Evolutionary conservation across 2,888 invertebrate genomes (phyloP), one percentile per base, ranked within the genome.

Genomic region (Zygogramma bicolorata): DNA sequence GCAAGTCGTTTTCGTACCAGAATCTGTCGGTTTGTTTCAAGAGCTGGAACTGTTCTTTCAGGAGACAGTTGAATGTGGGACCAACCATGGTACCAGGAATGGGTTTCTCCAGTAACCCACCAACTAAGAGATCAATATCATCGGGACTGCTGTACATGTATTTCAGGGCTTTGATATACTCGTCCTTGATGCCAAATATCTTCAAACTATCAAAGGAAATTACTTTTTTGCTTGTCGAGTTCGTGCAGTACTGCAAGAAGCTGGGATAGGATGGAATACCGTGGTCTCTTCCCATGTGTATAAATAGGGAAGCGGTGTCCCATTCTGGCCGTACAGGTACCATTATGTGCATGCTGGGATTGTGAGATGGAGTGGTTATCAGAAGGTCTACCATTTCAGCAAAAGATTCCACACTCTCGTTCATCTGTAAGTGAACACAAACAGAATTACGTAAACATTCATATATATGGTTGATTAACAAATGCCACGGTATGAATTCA

Each of bases 1-100:
- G 97, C 58, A 97, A 89, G 83, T 97, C 97, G 84, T 97, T 97
- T 86, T 98, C 97, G 83, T 97, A 97, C 97, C 97, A 98, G 85
- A 97, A 97, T 75, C 97, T 89, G 88, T 98, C 98, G 66, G 96
- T 95, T 81, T 93, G 93, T 81, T 96, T 92, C 5, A 96, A 88
- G 76, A 93, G 92, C 42, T 92, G 91, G 85, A 98, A 97, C 86
- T 97, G 97, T 66, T 92, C 86, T 27, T 93, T 94, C 8, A 97
- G 84, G 6, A 98, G 89, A 81, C 97, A 98, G n/a, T 93, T 93
- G 65, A 97, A 92, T 0, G 97, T 97, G 0, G 95, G 93, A 1
- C 97, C 97, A 3, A 97, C 92, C 0, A 95, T 90, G 0, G 95
- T 93, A 3, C 96, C 79, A 0, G 93, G 91, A 0, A 90, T 90